phyloP scores from a whole-genome alignment of 2,113 vertebrate genomes.

The Aspiorhynchus laticeps region DNA sequence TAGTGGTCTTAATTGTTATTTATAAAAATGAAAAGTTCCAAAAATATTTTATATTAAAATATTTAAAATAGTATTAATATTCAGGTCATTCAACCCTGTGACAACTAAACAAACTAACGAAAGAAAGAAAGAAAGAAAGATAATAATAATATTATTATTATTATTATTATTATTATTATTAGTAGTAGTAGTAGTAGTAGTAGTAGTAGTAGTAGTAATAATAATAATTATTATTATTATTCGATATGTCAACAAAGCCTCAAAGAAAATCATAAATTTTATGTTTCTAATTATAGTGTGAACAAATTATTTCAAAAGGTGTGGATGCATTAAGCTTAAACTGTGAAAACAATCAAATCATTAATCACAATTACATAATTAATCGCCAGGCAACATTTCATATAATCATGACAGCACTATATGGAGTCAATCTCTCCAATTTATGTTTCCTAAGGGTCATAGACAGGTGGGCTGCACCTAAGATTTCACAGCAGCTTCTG shows the following conservation, averaged over 20 bases:
- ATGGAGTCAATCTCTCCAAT: neutral
- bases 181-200: no score
- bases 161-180: no score
- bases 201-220: no score
- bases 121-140: no score
- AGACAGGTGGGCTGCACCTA: neutral
- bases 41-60: neutral
- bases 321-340: neutral
- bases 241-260: neutral
- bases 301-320: neutral
- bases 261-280: neutral
- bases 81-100: neutral
- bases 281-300: neutral
- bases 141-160: no score
- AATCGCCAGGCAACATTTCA: neutral
- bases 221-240: no score
- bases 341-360: neutral
- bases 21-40: no score
- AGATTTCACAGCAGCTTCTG: neutral
- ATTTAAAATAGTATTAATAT: neutral
- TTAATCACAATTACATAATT: neutral
- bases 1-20: no score
- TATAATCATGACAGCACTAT: neutral
- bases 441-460: neutral
- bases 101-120: no score